phyloP scores from a whole-genome alignment of 2,888 invertebrate genomes.

The Zhengitettix transpicula region DNA sequence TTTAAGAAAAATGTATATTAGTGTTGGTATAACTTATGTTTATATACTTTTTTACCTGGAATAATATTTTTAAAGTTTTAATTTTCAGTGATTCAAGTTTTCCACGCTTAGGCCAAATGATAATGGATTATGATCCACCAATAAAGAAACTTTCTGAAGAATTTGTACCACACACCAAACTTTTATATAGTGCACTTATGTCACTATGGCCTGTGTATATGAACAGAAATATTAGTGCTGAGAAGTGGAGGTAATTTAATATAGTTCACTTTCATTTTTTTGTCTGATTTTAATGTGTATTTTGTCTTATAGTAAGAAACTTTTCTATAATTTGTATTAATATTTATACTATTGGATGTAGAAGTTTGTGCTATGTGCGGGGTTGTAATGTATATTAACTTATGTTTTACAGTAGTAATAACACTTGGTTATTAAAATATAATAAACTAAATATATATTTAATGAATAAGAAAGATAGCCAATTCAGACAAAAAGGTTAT shows the following conservation, averaged over 20 bases:
- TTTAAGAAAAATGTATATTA: not conserved
- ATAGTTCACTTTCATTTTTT: too few relatives aligned
- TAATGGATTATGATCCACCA: slow-evolving; percentile 93
- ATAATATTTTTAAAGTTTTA: slow-evolving; percentile 1
- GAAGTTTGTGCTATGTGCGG: too few relatives aligned
- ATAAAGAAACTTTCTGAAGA: slow-evolving; percentile 91
- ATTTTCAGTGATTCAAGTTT: slow-evolving; percentile 62
- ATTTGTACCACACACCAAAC: slow-evolving; percentile 83
- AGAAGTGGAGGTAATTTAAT: slow-evolving; percentile 66
- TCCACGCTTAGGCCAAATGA: slow-evolving; percentile 91
- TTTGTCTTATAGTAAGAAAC: too few relatives aligned
- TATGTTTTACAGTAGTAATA: too few relatives aligned
- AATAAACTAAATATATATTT: too few relatives aligned
- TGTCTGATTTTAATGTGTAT: too few relatives aligned
- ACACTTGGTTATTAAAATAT: too few relatives aligned
- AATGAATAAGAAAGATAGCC: too few relatives aligned
- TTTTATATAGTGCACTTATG: slow-evolving; percentile 68
- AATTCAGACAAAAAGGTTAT: too few relatives aligned
- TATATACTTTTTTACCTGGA: not conserved
- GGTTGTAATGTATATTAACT: too few relatives aligned
- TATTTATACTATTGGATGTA: too few relatives aligned
- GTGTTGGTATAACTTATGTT: not conserved
- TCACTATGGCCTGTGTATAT: slow-evolving; percentile 80
- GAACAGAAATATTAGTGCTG: slow-evolving; percentile 78
- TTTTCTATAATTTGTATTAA: too few relatives aligned